Evolutionary conservation across 2,888 invertebrate species (phyloP).

Genomic region (Cordilura impudica): DNA sequence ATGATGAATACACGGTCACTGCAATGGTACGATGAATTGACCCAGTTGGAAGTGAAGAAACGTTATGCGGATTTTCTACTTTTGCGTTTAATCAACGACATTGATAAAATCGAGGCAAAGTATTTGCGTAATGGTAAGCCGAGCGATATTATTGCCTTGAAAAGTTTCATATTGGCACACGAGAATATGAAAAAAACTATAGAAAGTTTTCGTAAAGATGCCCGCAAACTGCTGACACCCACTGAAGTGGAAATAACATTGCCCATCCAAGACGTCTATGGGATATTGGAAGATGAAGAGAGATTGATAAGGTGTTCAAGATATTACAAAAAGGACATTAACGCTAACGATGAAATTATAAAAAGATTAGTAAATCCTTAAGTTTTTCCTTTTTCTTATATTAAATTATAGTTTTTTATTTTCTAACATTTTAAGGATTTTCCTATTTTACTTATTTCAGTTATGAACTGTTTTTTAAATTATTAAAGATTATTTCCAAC

Average conservation of each 20-base stretch:
- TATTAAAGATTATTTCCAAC: no score
- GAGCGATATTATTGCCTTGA: slow-evolving; percentile 64
- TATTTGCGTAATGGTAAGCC: slow-evolving; percentile 60
- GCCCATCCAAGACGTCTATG: slow-evolving; percentile 74
- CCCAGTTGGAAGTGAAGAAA: slow-evolving; percentile 73
- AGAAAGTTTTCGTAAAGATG: slow-evolving; percentile 75
- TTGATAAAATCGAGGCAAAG: slow-evolving; percentile 71
- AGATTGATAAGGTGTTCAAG: slow-evolving; percentile 66
- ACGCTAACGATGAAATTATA: slow-evolving; percentile 68
- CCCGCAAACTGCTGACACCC: slow-evolving; percentile 71
- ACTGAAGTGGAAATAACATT: slow-evolving; percentile 73
- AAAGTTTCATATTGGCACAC: slow-evolving; percentile 71
- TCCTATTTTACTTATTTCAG: not conserved
- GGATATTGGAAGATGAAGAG: slow-evolving; percentile 71
- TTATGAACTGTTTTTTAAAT: no score
- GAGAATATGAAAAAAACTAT: slow-evolving; percentile 73
- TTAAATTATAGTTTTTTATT: not conserved
- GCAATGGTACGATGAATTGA: slow-evolving; percentile 66
- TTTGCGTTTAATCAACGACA: slow-evolving; percentile 71
- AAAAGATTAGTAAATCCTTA: slow-evolving; percentile 69
- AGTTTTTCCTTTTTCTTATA: no score
- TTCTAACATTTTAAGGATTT: not conserved
- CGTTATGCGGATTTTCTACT: slow-evolving; percentile 75
- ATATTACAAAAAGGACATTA: slow-evolving; percentile 69
- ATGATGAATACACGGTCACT: slow-evolving; percentile 64